Evolutionary conservation across 2,888 invertebrate genomes (phyloP).

Genomic region (Trachelus stipa): DNA sequence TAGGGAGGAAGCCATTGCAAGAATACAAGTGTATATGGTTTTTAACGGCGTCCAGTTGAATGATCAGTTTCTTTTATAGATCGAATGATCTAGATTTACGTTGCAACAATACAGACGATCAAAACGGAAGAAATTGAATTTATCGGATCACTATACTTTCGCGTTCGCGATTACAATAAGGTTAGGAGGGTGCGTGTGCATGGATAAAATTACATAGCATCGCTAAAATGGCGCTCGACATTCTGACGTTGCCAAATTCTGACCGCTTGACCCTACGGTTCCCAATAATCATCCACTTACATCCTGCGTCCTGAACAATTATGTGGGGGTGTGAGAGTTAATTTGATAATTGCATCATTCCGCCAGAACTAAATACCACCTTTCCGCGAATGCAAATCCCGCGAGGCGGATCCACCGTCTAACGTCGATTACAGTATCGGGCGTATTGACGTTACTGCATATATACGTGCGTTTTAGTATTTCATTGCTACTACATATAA

Average conservation of each 20-base stretch:
- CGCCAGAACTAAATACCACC: constrained; percentile 57
- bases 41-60: not conserved
- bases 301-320: constrained; percentile 42
- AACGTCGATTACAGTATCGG: not conserved
- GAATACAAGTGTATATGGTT: not conserved
- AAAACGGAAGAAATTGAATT: not conserved
- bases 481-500: not conserved
- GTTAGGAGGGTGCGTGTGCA: constrained; percentile 23
- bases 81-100: not conserved
- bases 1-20: not conserved
- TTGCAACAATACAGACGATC: not conserved
- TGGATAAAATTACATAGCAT: constrained; percentile 48
- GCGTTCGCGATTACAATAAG: not conserved
- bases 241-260: constrained; percentile 48
- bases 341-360: constrained; percentile 63
- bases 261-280: constrained; percentile 39
- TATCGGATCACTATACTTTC: not conserved
- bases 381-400: constrained; percentile 53
- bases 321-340: constrained; percentile 56
- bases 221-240: constrained; percentile 42
- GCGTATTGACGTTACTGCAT: not conserved
- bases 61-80: not conserved
- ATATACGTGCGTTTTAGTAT: not conserved
- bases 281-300: constrained; percentile 61
- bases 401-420: constrained; percentile 18